Evolutionary conservation across 1,140 invertebrate genomes (phyloP).

Genomic region (Ips nitidus): DNA sequence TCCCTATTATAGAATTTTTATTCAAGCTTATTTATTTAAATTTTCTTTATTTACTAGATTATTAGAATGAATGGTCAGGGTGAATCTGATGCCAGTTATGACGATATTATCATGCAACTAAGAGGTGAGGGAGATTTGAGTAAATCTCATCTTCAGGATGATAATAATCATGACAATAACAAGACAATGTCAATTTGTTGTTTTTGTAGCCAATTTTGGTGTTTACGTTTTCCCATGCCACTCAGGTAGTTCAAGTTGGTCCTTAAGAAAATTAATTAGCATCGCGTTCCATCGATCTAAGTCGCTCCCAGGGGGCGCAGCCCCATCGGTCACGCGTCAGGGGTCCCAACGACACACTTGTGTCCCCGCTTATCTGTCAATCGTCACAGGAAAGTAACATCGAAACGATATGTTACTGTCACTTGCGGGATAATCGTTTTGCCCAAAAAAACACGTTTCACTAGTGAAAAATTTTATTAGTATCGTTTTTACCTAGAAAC

Average conservation of each 20-base stretch:
- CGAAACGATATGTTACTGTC: no score
- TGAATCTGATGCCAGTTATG: no score
- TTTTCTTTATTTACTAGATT: no score
- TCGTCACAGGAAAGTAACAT: neutral
- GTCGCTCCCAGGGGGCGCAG: conserved; percentile 24
- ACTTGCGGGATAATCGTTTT: neutral
- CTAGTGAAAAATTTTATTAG: neutral
- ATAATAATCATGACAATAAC: no score
- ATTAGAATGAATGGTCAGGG: no score
- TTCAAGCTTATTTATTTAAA: no score
- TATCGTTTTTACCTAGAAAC: conserved; percentile 11
- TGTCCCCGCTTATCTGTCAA: conserved; percentile 24
- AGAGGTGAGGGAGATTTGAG: no score
- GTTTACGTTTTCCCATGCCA: neutral
- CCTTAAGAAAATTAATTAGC: conserved; percentile 21
- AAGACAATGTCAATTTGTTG: neutral
- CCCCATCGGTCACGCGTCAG: conserved; percentile 22
- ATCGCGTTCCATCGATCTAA: conserved; percentile 16
- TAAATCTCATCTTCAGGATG: no score
- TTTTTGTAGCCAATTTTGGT: no score
- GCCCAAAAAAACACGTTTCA: neutral
- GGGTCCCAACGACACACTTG: conserved; percentile 24
- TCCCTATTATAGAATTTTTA: no score
- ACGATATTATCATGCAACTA: no score
- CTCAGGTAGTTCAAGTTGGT: neutral